Evolutionary conservation across 2,888 invertebrate species (phyloP).

Genomic region (Nomada fabriciana): DNA sequence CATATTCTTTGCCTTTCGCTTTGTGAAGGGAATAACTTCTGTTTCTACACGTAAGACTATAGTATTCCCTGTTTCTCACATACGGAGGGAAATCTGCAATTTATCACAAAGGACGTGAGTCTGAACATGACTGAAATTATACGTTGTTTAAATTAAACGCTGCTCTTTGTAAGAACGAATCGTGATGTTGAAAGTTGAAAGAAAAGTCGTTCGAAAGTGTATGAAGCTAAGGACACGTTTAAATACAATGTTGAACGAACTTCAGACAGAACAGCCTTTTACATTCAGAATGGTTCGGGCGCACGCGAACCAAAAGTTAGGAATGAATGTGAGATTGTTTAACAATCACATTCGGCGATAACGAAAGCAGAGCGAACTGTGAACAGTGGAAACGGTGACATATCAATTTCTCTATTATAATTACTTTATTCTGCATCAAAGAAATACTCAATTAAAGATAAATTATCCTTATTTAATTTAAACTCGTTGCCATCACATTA

Average conservation of each 20-base stretch:
- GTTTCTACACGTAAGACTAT: too few relatives aligned
- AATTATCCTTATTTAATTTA: too few relatives aligned
- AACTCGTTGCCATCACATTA: too few relatives aligned
- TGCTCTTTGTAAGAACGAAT: neutral
- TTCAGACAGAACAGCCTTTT: conserved; percentile 20
- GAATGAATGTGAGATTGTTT: conserved; percentile 25
- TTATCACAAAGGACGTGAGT: neutral
- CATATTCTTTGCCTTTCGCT: neutral
- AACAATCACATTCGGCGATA: conserved; percentile 29
- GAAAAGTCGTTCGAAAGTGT: conserved; percentile 9
- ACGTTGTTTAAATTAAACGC: neutral
- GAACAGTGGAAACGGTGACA: conserved; percentile 5
- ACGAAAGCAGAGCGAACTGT: conserved; percentile 12
- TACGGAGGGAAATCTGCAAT: too few relatives aligned
- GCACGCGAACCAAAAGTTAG: conserved; percentile 27
- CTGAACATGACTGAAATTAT: neutral
- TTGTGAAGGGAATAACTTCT: neutral
- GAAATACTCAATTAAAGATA: too few relatives aligned
- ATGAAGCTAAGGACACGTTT: conserved; percentile 16
- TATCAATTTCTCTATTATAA: neutral
- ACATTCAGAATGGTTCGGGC: neutral
- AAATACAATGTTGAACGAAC: conserved; percentile 15
- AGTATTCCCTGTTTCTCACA: too few relatives aligned
- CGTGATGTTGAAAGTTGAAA: neutral
- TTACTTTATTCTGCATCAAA: too few relatives aligned